These are phyloP conservation scores for Craseonycteris thonglongyai DNA, from an alignment of 2,113 vertebrate genomes.

Conservation along the genomic window DNA sequence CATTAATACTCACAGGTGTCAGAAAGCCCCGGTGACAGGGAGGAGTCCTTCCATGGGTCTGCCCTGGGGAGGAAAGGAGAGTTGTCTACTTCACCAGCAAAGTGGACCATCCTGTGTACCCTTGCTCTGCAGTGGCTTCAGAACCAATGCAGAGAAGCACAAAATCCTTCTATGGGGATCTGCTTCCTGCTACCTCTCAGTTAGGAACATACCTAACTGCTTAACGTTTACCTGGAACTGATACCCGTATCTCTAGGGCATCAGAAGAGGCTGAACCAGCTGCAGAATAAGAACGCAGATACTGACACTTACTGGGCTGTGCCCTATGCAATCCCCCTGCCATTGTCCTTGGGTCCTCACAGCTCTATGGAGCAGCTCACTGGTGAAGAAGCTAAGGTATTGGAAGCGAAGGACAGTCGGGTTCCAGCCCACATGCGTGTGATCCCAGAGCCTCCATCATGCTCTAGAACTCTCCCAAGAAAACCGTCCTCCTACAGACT, in stretches of 20 bases:
- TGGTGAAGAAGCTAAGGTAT: accelerated
- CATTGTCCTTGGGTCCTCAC: not conserved
- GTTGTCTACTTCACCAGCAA: not conserved
- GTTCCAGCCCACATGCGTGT: accelerated
- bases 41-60: too few species aligned
- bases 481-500: not conserved
- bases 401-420: not conserved
- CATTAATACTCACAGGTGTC: too few species aligned
- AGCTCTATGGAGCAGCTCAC: not conserved
- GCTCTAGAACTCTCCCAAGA: not conserved
- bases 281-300: not conserved
- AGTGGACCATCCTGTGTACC: accelerated
- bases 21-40: too few species aligned
- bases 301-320: accelerated
- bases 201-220: not conserved
- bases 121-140: not conserved
- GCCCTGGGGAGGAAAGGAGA: accelerated
- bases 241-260: not conserved
- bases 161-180: not conserved
- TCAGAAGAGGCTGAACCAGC: not conserved
- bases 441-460: not conserved
- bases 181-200: not conserved
- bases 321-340: too few species aligned
- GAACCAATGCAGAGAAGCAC: not conserved
- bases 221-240: not conserved